These are phyloP conservation scores for Eumeta japonica DNA, from an alignment of 1,140 invertebrate genomes.

Conservation along the genomic window DNA sequence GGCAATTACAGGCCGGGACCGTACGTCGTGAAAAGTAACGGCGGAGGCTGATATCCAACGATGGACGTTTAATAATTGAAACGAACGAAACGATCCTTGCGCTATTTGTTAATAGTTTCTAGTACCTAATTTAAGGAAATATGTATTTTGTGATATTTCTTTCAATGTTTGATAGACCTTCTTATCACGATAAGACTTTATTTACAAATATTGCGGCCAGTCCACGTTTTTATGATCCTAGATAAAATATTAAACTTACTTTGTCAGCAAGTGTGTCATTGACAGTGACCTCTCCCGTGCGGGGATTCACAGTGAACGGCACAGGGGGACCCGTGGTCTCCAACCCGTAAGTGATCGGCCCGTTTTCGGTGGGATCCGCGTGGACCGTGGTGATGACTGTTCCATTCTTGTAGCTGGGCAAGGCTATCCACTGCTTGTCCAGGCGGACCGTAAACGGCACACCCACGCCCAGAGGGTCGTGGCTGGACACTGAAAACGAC, in stretches of 20 bases:
- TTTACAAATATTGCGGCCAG: too few relatives aligned
- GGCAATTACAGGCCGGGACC: too few relatives aligned
- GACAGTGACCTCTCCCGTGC: conserved; percentile 38
- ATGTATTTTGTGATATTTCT: neutral
- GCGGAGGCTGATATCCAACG: too few relatives aligned
- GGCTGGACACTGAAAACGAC: too few relatives aligned
- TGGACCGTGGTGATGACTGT: conserved; percentile 32
- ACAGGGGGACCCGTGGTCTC: conserved; percentile 37
- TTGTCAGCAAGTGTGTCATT: conserved; percentile 46
- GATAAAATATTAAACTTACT: conserved; percentile 16
- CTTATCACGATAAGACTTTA: neutral
- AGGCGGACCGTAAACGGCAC: conserved; percentile 37
- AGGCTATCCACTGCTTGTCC: conserved; percentile 38
- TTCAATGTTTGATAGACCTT: neutral
- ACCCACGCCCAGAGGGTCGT: too few relatives aligned
- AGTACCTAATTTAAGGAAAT: neutral
- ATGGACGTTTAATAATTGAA: too few relatives aligned
- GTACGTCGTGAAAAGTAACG: too few relatives aligned
- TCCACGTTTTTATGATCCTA: too few relatives aligned
- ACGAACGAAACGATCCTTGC: too few relatives aligned
- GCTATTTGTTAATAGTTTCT: neutral
- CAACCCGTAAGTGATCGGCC: conserved; percentile 31
- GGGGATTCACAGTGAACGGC: conserved; percentile 33
- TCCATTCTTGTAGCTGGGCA: conserved; percentile 27
- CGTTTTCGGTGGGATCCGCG: conserved; percentile 20